phyloP scores from a whole-genome alignment of 2,888 invertebrate genomes.

The Resseliella maxima region DNA sequence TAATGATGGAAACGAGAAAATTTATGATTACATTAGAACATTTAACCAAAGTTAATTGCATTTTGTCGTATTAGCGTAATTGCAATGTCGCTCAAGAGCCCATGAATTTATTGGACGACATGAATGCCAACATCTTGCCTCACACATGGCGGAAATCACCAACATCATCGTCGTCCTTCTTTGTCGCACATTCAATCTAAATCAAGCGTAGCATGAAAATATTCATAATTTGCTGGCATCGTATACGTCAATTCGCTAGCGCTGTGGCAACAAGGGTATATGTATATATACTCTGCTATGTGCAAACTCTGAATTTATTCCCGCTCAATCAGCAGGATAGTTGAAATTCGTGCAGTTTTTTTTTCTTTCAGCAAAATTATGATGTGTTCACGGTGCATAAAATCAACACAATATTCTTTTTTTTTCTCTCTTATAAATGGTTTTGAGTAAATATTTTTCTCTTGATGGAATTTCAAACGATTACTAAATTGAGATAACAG shows the following conservation, averaged over 20 bases:
- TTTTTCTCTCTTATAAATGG: background rate
- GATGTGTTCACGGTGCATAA: slow-evolving; percentile 48
- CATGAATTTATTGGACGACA: slow-evolving; percentile 51
- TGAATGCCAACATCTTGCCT: slow-evolving; percentile 17
- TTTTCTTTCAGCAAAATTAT: slow-evolving; percentile 30
- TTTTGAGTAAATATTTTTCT: background rate
- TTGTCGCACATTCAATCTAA: slow-evolving; percentile 12
- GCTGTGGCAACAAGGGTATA: too few relatives aligned
- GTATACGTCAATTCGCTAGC: background rate
- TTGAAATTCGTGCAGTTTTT: background rate
- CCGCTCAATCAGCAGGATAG: background rate
- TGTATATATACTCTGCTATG: too few relatives aligned
- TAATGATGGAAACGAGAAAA: slow-evolving; percentile 3
- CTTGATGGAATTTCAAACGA: slow-evolving; percentile 51
- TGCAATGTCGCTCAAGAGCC: slow-evolving; percentile 12
- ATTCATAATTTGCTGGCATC: slow-evolving; percentile 32
- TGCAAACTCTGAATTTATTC: too few relatives aligned
- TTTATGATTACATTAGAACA: slow-evolving; percentile 40
- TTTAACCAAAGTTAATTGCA: slow-evolving; percentile 41
- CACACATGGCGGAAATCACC: background rate
- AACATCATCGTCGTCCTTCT: background rate
- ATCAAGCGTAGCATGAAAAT: slow-evolving; percentile 51
- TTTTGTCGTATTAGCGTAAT: slow-evolving; percentile 33
- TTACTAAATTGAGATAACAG: slow-evolving; percentile 48
- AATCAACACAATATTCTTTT: slow-evolving; percentile 45